Conservation (phyloP, 2,113 vertebrate species). For the Triplophysa tibetana region DNA sequence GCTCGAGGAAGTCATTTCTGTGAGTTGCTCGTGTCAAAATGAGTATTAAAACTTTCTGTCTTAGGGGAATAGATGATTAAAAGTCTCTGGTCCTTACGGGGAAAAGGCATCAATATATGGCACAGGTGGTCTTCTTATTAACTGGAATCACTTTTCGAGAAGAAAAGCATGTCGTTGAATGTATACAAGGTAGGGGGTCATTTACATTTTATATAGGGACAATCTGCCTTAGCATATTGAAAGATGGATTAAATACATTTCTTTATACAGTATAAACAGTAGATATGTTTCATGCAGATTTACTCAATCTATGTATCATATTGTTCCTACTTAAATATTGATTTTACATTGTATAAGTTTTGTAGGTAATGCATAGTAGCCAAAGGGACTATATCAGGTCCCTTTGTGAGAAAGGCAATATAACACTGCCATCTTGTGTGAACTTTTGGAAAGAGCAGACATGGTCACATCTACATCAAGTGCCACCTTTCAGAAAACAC, state of each 20-base stretch:
- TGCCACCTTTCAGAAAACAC: neutral
- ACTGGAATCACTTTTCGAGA: neutral
- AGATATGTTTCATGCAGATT: neutral
- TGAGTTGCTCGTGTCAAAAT: constrained; percentile 48
- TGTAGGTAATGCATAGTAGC: neutral
- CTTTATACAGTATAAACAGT: neutral
- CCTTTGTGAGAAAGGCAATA: neutral
- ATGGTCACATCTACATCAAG: neutral
- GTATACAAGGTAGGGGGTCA: neutral
- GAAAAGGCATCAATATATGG: constrained; percentile 11
- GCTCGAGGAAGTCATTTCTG: constrained; percentile 39
- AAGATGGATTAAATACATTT: neutral
- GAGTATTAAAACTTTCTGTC: constrained; percentile 44
- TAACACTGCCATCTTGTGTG: constrained; percentile 51
- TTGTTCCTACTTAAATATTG: no score
- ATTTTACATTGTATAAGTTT: no score
- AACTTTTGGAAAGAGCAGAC: neutral
- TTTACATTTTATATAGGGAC: no score
- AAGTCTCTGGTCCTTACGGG: neutral
- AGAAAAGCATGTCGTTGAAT: neutral
- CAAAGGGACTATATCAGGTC: neutral
- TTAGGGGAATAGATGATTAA: constrained; percentile 27
- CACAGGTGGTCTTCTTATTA: constrained; percentile 9
- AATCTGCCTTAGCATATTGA: neutral
- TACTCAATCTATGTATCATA: no score